Conservation (phyloP, 2,113 vertebrate genomes). For the Azemiops feae region DNA sequence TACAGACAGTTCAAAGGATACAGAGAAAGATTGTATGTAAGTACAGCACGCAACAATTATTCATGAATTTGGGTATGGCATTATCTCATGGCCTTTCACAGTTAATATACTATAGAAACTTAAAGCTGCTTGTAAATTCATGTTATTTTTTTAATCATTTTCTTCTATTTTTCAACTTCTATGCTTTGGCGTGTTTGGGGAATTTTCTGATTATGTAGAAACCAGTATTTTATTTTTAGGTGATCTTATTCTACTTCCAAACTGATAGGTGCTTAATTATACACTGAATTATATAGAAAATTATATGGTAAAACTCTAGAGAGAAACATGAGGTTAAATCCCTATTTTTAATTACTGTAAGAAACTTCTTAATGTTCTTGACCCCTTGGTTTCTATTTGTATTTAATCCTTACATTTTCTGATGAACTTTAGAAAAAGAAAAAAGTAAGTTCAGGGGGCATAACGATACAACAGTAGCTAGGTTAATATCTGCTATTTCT, state of each 20-base stretch:
- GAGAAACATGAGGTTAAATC: not conserved
- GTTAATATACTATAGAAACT: not conserved
- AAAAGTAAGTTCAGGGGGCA: too few species aligned
- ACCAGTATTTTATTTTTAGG: not conserved
- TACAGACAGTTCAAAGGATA: constrained; percentile 95
- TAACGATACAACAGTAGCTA: not conserved
- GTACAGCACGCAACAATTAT: constrained; percentile 28
- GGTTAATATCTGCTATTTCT: not conserved
- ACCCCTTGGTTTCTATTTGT: not conserved
- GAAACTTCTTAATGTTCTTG: not conserved
- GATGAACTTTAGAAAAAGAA: not conserved
- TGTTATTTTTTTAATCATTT: not conserved
- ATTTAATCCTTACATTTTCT: not conserved
- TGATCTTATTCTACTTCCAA: not conserved
- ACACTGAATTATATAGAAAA: not conserved
- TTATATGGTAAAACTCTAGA: not conserved
- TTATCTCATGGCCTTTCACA: not conserved
- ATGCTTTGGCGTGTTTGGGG: not conserved
- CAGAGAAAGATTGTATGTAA: constrained; percentile 95
- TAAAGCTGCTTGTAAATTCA: not conserved
- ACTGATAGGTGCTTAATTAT: not conserved
- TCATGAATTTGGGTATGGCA: not conserved
- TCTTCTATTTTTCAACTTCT: not conserved
- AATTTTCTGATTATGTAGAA: not conserved
- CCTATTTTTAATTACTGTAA: not conserved